A percentile compares a stretch with the other conserved stretches of the same genome.
These are phyloP conservation scores for Aphodius sticticus DNA, from an alignment of 2,888 invertebrate species.

Conservation along the genomic window DNA sequence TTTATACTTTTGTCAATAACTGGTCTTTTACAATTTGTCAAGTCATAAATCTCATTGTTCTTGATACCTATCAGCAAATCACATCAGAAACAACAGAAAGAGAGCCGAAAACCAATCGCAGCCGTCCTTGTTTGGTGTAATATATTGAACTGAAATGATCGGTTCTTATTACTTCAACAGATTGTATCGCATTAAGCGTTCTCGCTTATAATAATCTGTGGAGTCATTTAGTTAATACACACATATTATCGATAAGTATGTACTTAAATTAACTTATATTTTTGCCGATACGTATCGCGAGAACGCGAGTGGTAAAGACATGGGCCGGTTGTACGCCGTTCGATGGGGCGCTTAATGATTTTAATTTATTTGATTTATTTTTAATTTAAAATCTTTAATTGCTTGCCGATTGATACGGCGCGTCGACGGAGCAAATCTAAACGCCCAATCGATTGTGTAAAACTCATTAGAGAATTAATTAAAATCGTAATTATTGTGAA, in stretches of 20 bases:
- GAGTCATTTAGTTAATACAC: conserved; percentile 4
- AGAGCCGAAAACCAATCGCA: background rate
- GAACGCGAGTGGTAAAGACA: too few species aligned
- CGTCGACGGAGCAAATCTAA: background rate
- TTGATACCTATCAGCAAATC: background rate
- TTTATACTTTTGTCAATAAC: too few species aligned
- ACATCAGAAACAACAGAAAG: background rate
- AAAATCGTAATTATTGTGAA: conserved; percentile 4
- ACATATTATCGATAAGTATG: background rate
- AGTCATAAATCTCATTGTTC: background rate
- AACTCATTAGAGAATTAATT: conserved; percentile 4
- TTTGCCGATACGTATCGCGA: background rate
- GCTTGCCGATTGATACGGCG: conserved; percentile 4
- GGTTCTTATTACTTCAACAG: background rate
- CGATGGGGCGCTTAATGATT: background rate
- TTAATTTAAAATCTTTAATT: conserved; percentile 4
- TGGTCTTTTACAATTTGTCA: background rate
- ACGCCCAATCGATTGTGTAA: conserved; percentile 4
- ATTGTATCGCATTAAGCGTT: background rate
- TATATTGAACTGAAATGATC: background rate
- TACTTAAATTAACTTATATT: conserved; percentile 4
- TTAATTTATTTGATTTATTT: conserved; percentile 4
- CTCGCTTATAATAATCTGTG: background rate
- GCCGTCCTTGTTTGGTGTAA: background rate
- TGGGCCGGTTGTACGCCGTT: background rate